Evolutionary conservation across 2,113 vertebrate species (phyloP), one percentile per base, ranked within the genome.

Genomic region (Callorhinus ursinus): DNA sequence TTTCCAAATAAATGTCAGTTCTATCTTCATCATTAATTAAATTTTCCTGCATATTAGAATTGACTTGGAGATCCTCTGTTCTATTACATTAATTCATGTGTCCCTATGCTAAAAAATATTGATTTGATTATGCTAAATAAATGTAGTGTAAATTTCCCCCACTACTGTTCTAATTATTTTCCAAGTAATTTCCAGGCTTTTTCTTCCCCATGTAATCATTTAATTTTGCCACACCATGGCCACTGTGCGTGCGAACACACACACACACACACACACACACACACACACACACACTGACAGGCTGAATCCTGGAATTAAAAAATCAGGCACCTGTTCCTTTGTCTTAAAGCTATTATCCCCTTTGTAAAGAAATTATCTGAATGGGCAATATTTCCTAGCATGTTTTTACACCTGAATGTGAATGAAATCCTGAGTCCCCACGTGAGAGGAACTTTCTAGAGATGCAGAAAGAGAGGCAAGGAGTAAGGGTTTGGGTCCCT

Each of bases 401-500:
- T 10, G 28, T 28, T 26, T 79, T 55, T 53, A 49, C 46, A 42
- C 11, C 46, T 80, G 46, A 36, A 14, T 21, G 49, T 88, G 83
- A 55, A 26, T 69, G 51, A 46, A 5, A 16, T n/a, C 28, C 13
- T 14, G 4, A 33, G 36, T 2, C 36, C 36, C 61, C 31, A 21
- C 7, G 36, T 21, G 11, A 80, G 36, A 88, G 59, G 51, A 79
- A 31, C 83, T 63, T 57, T 39, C 61, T 24, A 57, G n/a, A 55
- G 59, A 53, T 13, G 1, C 33, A 57, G 84, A 69, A 2, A 86
- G 8, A n/a, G 24, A 57, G 9, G 19, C 3, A n/a, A 21, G 26
- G 28, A 18, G 63, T 19, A 13, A 57, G 36, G 77, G 39, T 2
- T 36, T 0, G 0, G 3, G n/a, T 24, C 7, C 2, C n/a, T 11